Percentiles rank a stretch among this genome's conserved stretches.
Evolutionary conservation across 2,113 vertebrate genomes (phyloP).

Genomic region (Cranoglanis bouderius): DNA sequence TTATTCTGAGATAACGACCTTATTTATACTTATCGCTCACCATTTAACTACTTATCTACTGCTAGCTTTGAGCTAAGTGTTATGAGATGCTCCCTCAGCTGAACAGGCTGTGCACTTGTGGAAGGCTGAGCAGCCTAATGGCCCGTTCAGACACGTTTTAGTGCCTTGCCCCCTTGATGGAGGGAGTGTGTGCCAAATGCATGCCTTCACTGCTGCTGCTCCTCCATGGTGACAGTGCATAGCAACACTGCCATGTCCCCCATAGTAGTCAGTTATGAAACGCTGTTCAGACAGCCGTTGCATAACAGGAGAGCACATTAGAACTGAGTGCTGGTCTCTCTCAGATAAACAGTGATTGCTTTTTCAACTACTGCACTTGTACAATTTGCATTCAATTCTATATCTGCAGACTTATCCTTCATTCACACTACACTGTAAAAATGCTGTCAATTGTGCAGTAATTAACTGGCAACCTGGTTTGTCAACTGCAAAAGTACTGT

Average conservation of each 20-base stretch:
- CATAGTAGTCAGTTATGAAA: conserved; percentile 43
- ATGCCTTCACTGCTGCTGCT: conserved; percentile 44
- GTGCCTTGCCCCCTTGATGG: conserved; percentile 33
- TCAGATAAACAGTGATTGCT: conserved; percentile 6
- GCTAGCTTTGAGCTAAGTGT: not conserved
- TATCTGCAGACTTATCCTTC: not conserved
- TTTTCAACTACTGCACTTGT: not conserved
- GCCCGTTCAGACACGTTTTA: conserved; percentile 13
- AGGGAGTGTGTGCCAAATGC: conserved; percentile 48
- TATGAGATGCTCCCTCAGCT: conserved; percentile 24
- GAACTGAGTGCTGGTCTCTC: not conserved
- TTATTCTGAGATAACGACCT: not conserved
- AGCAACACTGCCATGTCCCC: conserved; percentile 44
- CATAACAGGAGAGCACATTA: conserved; percentile 31
- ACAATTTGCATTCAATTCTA: not conserved
- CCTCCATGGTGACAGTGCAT: conserved; percentile 41
- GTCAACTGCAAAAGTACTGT: not conserved
- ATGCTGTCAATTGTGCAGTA: not conserved
- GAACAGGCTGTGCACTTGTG: not conserved
- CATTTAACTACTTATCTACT: not conserved
- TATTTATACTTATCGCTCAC: not conserved
- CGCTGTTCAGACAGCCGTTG: conserved; percentile 33
- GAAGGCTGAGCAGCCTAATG: conserved; percentile 34
- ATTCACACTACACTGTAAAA: not conserved
- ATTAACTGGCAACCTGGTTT: not conserved